Evolutionary conservation across 2,113 vertebrate genomes (phyloP), one percentile per base, ranked within the genome.

Genomic region (Nettapus auritus): DNA sequence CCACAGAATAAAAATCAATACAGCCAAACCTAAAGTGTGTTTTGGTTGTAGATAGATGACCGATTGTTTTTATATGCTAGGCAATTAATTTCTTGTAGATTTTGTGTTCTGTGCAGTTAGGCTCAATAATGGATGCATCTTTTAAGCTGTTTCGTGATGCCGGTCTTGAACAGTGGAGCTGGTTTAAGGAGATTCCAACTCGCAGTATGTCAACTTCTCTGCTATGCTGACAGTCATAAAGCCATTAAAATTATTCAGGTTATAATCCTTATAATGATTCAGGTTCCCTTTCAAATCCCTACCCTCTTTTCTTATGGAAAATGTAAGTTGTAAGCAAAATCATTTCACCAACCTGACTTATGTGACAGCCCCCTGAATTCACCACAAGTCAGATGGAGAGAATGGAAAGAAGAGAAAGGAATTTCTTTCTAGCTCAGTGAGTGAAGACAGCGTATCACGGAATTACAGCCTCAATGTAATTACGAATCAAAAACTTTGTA

Each of bases 81-180:
- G 40, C 11, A 46, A 14, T 63, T 0, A 21, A 55, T 76, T 82
- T 59, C 82, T 56, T 56, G 17, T 38, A 77, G 28, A 22, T 50
- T 38, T 23, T 66, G 10, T 88, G 7, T 77, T 82, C 44, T 50
- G 40, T 33, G 56, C 19, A 60, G 60, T 23, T 50, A 57, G 53
- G 28, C 42, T 75, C 0, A 0, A 6, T 44, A 83, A 59, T 0
- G 25, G 50, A 18, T 55, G 28, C 21, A 8, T 68, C 29, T 79
- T 64, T 50, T 40, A 25, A 8, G 1, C 52, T 44, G 40, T 67
- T 82, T 73, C 29, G 29, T 4, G 31, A 75, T 55, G 36, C 23
- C 28, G 7, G 21, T 52, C 63, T 71, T 23, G n/a, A 89, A 56
- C 20, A 33, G 16, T 8, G 76, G 55, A 77, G 71, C 44, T 53